phyloP scores from a whole-genome alignment of 2,888 invertebrate genomes.

The Napeogenes inachia region DNA sequence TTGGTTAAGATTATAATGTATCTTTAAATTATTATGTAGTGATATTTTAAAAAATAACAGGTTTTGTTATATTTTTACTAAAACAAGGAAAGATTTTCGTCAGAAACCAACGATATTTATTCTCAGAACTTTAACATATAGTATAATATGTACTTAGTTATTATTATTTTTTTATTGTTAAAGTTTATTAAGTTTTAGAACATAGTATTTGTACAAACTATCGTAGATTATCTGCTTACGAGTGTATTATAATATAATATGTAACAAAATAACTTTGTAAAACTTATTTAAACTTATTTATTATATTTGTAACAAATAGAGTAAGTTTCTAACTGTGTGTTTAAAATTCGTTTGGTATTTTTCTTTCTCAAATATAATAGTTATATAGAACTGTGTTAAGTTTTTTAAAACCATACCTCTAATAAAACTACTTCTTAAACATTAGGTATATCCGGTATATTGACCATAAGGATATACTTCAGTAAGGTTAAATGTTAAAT shows the following conservation, averaged over 20 bases:
- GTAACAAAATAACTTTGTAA: background rate
- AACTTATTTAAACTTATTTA: constrained; percentile 1
- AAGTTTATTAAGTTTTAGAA: background rate
- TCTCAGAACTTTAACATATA: too few species aligned
- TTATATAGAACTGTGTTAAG: background rate
- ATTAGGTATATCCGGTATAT: too few species aligned
- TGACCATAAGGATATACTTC: too few species aligned
- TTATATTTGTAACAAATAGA: constrained; percentile 2
- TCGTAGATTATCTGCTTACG: background rate
- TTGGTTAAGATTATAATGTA: too few species aligned
- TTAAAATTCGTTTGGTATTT: background rate
- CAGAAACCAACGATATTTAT: too few species aligned
- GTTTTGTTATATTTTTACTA: too few species aligned
- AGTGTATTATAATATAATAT: background rate
- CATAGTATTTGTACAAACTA: constrained; percentile 1
- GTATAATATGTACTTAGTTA: too few species aligned
- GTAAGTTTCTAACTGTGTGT: background rate
- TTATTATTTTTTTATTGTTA: too few species aligned
- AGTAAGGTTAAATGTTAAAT: too few species aligned
- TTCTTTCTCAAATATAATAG: constrained; percentile 4
- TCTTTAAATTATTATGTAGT: too few species aligned
- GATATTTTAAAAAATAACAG: too few species aligned
- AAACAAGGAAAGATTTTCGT: too few species aligned
- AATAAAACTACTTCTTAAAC: background rate
- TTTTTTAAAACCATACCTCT: background rate